Evolutionary conservation across 1,140 invertebrate genomes (phyloP), one percentile per base, ranked within the genome.

Genomic region (Agrypnia vestita): DNA sequence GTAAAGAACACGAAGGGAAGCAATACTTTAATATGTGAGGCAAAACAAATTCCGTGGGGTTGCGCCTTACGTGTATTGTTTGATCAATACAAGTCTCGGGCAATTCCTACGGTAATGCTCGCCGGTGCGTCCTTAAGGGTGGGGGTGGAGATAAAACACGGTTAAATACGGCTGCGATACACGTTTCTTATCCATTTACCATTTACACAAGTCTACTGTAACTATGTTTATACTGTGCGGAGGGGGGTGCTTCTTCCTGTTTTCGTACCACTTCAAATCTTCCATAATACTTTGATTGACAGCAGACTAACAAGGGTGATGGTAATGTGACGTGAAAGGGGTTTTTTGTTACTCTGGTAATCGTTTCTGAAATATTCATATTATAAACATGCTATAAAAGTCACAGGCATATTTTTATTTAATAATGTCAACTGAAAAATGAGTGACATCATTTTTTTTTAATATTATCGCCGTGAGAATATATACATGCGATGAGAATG

Each of bases 21-120:
- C 79, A 82, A 82, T 82, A 82, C 80, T 82, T 82, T 82, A 82
- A 82, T 82, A 82, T 82, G 80, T 82, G 77, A 82, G 77, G 76
- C 76, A 79, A 82, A 82, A 82, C 80, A 82, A 82, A 82, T 82
- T 82, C 77, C 49, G 44, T 43, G 74, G 51, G 56, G 67, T 4
- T 4, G 43, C 17, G 44, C 72, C 78, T 59, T 43, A 55, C 76
- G 76, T 78, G 46, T 56, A 78, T 78, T 78, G 79, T 77, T 76
- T 77, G 79, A 76, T 76, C 64, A 77, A 76, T 76, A 80, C 72
- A 80, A 77, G 43, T 80, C 67, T 77, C n/a, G 21, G 56, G 62
- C 75, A 73, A 59, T 64, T 82, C 77, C 76, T 61, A n/a, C 35
- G 56, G 59, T 35, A 59, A 81, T 78, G 80, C 72, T 81, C 76